These are phyloP conservation scores for Rallus limicola DNA, from an alignment of 2,113 vertebrate species.

Conservation along the genomic window DNA sequence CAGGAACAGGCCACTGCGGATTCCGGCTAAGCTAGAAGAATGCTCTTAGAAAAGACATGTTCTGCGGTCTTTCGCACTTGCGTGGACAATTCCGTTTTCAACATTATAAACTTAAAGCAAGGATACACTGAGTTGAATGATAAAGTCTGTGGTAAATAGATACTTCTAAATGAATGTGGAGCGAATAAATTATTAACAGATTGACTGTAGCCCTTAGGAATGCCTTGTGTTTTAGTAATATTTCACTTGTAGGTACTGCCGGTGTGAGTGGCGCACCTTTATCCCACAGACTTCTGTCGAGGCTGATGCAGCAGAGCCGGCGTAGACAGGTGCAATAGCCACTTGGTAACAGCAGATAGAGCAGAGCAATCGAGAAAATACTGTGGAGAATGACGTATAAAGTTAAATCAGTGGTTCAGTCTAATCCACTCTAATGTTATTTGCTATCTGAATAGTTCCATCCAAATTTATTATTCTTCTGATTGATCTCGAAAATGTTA, in stretches of 20 bases:
- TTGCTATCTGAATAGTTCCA: neutral
- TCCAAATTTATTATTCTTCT: neutral
- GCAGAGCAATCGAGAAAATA: neutral
- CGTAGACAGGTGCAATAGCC: neutral
- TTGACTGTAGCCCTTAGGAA: neutral
- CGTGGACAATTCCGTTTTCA: neutral
- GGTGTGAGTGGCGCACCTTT: neutral
- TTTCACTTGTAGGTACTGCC: neutral
- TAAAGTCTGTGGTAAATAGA: neutral
- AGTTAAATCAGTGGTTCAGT: neutral
- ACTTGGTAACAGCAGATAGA: neutral
- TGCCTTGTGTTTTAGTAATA: neutral
- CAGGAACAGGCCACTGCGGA: neutral
- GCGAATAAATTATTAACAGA: neutral
- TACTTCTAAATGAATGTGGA: neutral
- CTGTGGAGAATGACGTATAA: accelerated
- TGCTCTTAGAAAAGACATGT: neutral
- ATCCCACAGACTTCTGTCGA: accelerated
- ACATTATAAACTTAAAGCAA: neutral
- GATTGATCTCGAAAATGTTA: neutral
- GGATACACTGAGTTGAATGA: too few species aligned
- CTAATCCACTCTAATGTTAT: neutral
- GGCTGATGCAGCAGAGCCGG: accelerated
- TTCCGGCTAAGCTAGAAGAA: neutral
- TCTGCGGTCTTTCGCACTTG: neutral